These are phyloP conservation scores for Criorhina ranunculi DNA, from an alignment of 2,888 invertebrate species.

Conservation along the genomic window DNA sequence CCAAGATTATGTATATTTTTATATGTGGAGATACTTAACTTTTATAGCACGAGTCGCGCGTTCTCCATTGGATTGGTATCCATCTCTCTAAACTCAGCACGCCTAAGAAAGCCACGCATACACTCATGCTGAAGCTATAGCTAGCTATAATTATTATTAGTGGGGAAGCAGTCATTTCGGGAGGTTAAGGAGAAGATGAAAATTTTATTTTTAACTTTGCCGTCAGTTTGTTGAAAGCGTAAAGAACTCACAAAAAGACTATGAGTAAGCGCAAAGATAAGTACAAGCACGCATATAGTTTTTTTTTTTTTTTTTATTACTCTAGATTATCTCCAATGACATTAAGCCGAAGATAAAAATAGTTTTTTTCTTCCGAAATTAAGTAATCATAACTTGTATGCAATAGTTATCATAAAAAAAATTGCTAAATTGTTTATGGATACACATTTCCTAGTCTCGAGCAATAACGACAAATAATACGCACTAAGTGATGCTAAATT, in stretches of 20 bases:
- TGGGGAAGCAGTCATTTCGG: conserved; percentile 42
- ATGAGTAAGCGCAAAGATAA: conserved; percentile 58
- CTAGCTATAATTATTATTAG: not conserved
- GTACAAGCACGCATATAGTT: conserved; percentile 26
- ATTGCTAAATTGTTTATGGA: conserved; percentile 8
- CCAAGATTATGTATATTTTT: conserved; percentile 50
- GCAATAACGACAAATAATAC: conserved; percentile 22
- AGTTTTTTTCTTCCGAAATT: not conserved
- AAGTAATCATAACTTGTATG: conserved; percentile 25
- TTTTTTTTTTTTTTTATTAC: not conserved
- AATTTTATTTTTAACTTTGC: conserved; percentile 82
- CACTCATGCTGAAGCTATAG: conserved; percentile 10
- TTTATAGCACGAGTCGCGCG: conserved; percentile 53
- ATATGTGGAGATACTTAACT: conserved; percentile 40
- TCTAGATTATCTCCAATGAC: conserved; percentile 5
- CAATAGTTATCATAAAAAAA: conserved; percentile 11
- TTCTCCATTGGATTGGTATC: conserved; percentile 40
- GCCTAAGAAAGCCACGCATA: conserved; percentile 62
- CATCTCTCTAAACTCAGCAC: conserved; percentile 49
- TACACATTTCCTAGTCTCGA: not conserved
- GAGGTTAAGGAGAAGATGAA: conserved; percentile 77
- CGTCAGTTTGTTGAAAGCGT: conserved; percentile 78
- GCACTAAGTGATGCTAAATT: conserved; percentile 31
- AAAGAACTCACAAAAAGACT: conserved; percentile 47
- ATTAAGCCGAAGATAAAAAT: conserved; percentile 3